A percentile compares a stretch with the other conserved stretches of the same genome.
These are phyloP conservation scores for Entomobrya multifasciata DNA, from an alignment of 2,888 invertebrate genomes.

Conservation along the genomic window DNA sequence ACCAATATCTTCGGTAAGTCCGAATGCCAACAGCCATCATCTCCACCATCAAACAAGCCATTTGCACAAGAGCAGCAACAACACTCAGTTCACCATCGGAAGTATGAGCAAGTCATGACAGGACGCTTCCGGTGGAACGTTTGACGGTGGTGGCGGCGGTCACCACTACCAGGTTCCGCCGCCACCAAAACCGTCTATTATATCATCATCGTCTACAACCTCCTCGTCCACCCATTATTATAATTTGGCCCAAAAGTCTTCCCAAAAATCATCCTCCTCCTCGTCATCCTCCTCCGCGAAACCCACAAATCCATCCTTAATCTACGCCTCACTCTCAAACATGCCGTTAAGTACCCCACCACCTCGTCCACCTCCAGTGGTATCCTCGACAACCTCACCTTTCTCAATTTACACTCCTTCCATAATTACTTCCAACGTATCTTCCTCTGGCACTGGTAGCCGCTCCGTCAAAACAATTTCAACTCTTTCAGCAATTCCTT, in stretches of 20 bases:
- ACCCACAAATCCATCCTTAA: conserved; percentile 52
- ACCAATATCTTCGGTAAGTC: conserved; percentile 56
- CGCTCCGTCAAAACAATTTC: conserved; percentile 1
- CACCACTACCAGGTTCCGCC: conserved; percentile 70
- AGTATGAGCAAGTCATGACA: conserved; percentile 65
- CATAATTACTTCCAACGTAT: background rate
- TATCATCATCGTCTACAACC: conserved; percentile 23
- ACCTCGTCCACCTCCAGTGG: conserved; percentile 11
- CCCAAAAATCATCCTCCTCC: conserved; percentile 35
- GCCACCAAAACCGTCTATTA: conserved; percentile 57
- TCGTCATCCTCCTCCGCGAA: conserved; percentile 21
- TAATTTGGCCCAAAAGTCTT: conserved; percentile 20
- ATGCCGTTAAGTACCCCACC: conserved; percentile 36
- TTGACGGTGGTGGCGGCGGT: conserved; percentile 62
- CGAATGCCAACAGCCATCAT: conserved; percentile 35
- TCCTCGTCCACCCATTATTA: conserved; percentile 20
- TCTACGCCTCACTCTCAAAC: conserved; percentile 58
- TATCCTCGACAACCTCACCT: background rate
- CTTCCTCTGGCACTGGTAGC: background rate
- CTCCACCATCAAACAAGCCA: conserved; percentile 28
- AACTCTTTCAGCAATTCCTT: conserved; percentile 1
- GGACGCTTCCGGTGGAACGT: conserved; percentile 45
- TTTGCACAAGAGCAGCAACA: conserved; percentile 8
- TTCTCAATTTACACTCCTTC: conserved; percentile 16
- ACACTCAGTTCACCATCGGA: conserved; percentile 11